These are phyloP conservation scores for Ptychadena robeensis DNA, from an alignment of 2,797 vertebrate genomes.

Conservation along the genomic window DNA sequence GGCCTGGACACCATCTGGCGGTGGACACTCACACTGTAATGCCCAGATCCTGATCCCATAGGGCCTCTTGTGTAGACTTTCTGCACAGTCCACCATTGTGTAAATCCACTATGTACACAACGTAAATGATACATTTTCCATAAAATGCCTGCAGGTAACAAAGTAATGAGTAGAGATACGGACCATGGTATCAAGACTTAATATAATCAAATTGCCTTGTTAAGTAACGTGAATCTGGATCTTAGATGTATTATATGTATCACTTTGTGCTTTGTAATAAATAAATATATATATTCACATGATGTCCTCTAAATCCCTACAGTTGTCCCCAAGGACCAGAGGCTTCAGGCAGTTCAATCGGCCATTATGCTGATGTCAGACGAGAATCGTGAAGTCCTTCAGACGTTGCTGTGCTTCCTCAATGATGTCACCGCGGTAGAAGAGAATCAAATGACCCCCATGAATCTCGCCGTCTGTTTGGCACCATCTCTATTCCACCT, in stretches of 20 bases:
- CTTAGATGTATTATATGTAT: neutral
- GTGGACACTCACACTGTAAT: neutral
- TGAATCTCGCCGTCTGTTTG: slow-evolving; percentile 96
- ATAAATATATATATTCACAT: too few relatives aligned
- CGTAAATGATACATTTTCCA: neutral
- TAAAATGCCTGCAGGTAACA: neutral
- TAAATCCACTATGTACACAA: too few relatives aligned
- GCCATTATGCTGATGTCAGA: slow-evolving; percentile 96
- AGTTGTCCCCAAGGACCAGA: slow-evolving; percentile 96
- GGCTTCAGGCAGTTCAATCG: slow-evolving; percentile 90
- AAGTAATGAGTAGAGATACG: neutral
- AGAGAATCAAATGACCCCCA: slow-evolving; percentile 98
- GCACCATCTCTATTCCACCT: slow-evolving; percentile 98
- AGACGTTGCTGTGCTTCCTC: slow-evolving; percentile 94
- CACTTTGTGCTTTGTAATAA: neutral
- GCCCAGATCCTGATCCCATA: neutral
- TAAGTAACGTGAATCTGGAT: too few relatives aligned
- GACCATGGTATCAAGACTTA: neutral
- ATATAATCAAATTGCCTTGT: neutral
- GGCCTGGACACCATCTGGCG: neutral
- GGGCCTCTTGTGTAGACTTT: neutral
- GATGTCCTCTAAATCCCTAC: slow-evolving; percentile 17
- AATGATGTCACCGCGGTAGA: slow-evolving; percentile 89
- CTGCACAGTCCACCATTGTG: too few relatives aligned
- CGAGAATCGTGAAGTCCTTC: slow-evolving; percentile 93